Evolutionary conservation across 2,888 invertebrate genomes (phyloP), one percentile per base, ranked within the genome.

Genomic region (Diaphora mendica): DNA sequence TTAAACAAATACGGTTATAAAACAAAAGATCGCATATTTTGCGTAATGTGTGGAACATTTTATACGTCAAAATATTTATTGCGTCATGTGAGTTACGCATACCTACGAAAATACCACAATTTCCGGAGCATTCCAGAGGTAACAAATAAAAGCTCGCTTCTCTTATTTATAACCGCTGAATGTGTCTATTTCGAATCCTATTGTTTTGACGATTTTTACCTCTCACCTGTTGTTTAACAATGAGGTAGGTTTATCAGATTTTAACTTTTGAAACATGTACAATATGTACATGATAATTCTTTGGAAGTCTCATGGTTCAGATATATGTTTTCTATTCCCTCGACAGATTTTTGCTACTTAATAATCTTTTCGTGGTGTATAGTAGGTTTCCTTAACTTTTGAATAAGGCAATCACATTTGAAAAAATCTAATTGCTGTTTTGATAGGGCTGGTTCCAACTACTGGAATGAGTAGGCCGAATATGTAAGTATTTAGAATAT

Each of bases 121-220:
- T 83, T 78, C 79, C 82, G 77, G 76, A 67, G 76, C 83, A 80
- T 85, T 82, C 83, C 80, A 77, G 73, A 79, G 48, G 77, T 71
- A 79, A 83, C 80, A 82, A 87, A 89, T 87, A 85, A 86, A 88
- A 86, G 84, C 86, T 80, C 84, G 79, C 82, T 81, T 81, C 79
- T 85, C 75, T 71, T 72, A 79, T 81, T 81, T 83, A 82, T 87
- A 84, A 85, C 84, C 82, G 78, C 81, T 78, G 84, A 79, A 87
- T 84, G 85, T 82, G 79, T 75, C 76, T 72, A 51, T 62, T 76
- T 72, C 77, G 80, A 75, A 82, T 78, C 79, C 76, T 75, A 76
- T 76, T 77, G 26, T 73, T 48, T 68, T 48, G 20, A n/a, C 44
- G 35, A n/a, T n/a, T 72, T 67, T 23, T 71, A 51, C 26, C 51